A percentile compares a stretch with the other conserved stretches of the same genome.
Conservation (phyloP, 1,140 invertebrate species). For the Chrysoperla carnea region DNA sequence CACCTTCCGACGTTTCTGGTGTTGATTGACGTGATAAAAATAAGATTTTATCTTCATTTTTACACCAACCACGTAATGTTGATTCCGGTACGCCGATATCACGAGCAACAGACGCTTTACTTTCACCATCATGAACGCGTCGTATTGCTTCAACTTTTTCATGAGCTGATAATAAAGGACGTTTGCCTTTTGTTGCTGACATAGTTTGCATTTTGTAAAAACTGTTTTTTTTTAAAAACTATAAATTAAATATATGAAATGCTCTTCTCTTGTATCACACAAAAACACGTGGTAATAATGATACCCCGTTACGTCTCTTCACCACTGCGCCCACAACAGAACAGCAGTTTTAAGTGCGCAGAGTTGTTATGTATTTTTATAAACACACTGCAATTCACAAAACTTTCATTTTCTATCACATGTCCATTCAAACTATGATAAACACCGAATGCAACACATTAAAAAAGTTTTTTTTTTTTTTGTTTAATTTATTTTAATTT, state of each 20-base stretch:
- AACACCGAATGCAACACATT: too few species aligned
- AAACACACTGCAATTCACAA: background rate
- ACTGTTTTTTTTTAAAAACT: constrained; percentile 8
- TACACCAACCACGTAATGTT: constrained; percentile 68
- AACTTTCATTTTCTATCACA: background rate
- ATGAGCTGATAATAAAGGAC: constrained; percentile 46
- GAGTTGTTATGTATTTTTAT: background rate
- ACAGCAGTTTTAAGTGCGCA: background rate
- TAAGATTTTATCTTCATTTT: constrained; percentile 59
- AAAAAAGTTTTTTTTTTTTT: too few species aligned
- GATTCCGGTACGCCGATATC: constrained; percentile 70
- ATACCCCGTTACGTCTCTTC: constrained; percentile 1
- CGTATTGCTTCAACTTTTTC: constrained; percentile 65
- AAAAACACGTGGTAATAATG: constrained; percentile 9
- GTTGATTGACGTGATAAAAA: constrained; percentile 47
- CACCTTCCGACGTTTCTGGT: constrained; percentile 29
- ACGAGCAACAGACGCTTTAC: constrained; percentile 61
- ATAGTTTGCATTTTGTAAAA: constrained; percentile 8
- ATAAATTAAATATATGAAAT: constrained; percentile 9
- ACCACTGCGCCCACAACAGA: background rate
- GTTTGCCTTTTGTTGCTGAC: constrained; percentile 33
- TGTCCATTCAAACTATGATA: background rate
- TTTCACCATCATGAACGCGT: constrained; percentile 61
- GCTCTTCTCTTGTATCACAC: constrained; percentile 10
- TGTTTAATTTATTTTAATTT: too few species aligned